Evolutionary conservation across 1,140 invertebrate species (phyloP).

Genomic region (Drosophila bipectinata): DNA sequence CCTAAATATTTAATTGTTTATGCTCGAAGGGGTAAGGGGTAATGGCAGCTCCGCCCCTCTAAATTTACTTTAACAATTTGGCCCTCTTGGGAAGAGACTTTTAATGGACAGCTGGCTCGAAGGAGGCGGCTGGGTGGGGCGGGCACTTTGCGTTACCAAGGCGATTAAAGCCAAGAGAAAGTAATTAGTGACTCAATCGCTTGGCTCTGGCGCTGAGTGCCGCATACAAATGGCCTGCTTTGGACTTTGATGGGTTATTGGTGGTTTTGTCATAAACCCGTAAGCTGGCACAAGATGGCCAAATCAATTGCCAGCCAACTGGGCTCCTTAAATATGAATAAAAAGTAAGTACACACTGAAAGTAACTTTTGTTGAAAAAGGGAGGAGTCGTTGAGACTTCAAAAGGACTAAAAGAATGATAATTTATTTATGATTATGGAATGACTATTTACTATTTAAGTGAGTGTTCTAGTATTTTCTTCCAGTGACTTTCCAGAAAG

Average conservation of each 20-base stretch:
- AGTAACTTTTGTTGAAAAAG: background rate
- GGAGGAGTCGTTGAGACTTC: background rate
- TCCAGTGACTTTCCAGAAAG: background rate
- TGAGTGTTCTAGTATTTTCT: background rate
- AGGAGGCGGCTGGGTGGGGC: background rate
- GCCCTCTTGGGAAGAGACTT: slow-evolving; percentile 48
- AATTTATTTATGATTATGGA: too few relatives aligned
- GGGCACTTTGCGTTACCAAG: slow-evolving; percentile 13
- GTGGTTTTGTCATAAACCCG: slow-evolving; percentile 50
- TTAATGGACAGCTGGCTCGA: slow-evolving; percentile 63
- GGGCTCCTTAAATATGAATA: slow-evolving; percentile 39
- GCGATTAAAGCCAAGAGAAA: slow-evolving; percentile 69
- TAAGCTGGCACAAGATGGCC: slow-evolving; percentile 35
- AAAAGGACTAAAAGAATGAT: background rate
- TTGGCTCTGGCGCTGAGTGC: slow-evolving; percentile 57
- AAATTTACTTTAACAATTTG: slow-evolving; percentile 59
- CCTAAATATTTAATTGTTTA: slow-evolving; percentile 80
- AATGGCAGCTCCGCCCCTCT: background rate
- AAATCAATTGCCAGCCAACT: slow-evolving; percentile 49
- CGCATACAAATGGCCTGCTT: slow-evolving; percentile 66
- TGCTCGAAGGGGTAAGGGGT: slow-evolving; percentile 45
- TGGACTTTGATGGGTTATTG: slow-evolving; percentile 49
- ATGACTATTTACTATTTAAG: too few relatives aligned
- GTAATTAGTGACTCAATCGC: slow-evolving; percentile 81
- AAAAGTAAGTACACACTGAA: slow-evolving; percentile 22